Evolutionary conservation across 2,888 invertebrate genomes (phyloP).

Genomic region (Polyommatus iphigenia): DNA sequence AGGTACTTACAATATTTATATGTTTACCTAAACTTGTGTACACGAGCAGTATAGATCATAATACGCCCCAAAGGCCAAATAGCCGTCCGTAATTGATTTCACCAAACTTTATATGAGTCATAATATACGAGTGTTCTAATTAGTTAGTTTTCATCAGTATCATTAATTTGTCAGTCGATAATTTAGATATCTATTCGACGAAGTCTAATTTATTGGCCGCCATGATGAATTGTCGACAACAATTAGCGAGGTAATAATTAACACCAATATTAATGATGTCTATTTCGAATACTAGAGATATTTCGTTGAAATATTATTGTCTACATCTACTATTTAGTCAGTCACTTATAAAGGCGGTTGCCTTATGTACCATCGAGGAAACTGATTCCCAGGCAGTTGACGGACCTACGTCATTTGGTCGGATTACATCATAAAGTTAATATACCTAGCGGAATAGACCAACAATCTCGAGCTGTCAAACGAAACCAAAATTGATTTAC

Average conservation of each 20-base stretch:
- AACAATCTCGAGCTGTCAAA: too few species aligned
- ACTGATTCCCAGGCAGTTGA: too few species aligned
- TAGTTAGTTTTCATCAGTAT: background rate
- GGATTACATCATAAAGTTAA: too few species aligned
- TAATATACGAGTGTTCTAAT: background rate
- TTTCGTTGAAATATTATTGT: background rate
- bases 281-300: background rate
- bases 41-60: background rate
- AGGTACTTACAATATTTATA: too few species aligned
- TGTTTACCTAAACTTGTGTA: too few species aligned
- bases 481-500: too few species aligned
- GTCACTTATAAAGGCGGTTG: too few species aligned
- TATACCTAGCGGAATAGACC: too few species aligned
- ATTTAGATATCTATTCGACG: constrained; percentile 7
- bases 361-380: too few species aligned
- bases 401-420: too few species aligned
- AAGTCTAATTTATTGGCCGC: background rate
- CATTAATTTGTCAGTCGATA: constrained; percentile 6
- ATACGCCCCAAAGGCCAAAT: background rate
- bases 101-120: background rate
- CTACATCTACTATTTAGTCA: too few species aligned
- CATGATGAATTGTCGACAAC: constrained; percentile 2
- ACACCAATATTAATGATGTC: background rate
- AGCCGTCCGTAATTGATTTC: background rate
- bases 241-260: constrained; percentile 9